Evolutionary conservation across 2,888 invertebrate species (phyloP).

Genomic region (Phyllotreta cruciferae): DNA sequence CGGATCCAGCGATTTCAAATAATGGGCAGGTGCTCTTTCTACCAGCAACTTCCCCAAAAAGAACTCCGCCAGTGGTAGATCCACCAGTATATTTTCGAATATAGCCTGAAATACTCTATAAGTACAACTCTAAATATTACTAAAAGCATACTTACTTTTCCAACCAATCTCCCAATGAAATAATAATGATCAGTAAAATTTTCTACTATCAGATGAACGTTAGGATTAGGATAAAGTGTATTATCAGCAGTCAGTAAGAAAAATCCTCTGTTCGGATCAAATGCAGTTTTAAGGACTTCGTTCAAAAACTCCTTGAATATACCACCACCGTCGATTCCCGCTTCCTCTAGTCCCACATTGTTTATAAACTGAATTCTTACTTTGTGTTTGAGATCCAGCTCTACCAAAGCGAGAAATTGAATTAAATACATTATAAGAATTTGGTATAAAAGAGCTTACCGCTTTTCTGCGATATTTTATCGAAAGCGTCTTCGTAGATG

Average conservation of each 20-base stretch:
- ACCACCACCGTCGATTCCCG: constrained; percentile 97
- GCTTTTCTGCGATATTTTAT: constrained; percentile 88
- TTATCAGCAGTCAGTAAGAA: constrained; percentile 90
- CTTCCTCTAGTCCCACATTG: constrained; percentile 89
- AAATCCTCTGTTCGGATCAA: constrained; percentile 96
- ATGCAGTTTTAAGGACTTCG: constrained; percentile 91
- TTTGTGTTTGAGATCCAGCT: constrained; percentile 84
- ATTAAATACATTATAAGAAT: no score
- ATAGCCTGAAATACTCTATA: constrained; percentile 71
- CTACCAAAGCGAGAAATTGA: constrained; percentile 62
- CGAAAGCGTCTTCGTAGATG: constrained; percentile 98
- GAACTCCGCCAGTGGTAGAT: constrained; percentile 94
- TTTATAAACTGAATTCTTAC: constrained; percentile 91
- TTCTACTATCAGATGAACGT: constrained; percentile 83
- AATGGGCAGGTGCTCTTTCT: constrained; percentile 81
- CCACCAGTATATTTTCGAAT: constrained; percentile 93
- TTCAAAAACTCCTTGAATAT: constrained; percentile 94
- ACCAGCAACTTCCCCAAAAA: constrained; percentile 89
- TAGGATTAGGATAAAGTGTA: constrained; percentile 95
- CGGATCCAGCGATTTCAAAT: constrained; percentile 91
- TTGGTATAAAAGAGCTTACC: constrained; percentile 67
- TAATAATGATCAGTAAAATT: constrained; percentile 91
- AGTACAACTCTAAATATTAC: not conserved
- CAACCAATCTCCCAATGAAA: constrained; percentile 80
- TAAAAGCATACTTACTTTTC: constrained; percentile 46